These are phyloP conservation scores for Cydia splendana DNA, from an alignment of 1,140 invertebrate genomes.

Conservation along the genomic window DNA sequence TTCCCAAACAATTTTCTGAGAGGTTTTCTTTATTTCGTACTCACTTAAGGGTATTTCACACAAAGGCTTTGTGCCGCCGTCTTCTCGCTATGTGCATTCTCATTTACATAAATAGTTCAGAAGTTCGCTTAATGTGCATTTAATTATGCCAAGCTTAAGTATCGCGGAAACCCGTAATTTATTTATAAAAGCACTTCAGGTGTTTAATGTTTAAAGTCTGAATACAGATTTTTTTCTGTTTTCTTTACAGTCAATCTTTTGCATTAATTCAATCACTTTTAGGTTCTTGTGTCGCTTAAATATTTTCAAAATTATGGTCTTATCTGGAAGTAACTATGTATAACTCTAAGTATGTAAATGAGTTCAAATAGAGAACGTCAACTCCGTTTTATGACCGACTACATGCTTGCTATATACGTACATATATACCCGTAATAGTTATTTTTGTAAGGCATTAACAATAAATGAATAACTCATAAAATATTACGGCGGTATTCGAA, in stretches of 20 bases:
- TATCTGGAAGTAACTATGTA: no score
- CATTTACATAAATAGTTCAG: constrained; percentile 52
- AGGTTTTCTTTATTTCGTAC: constrained; percentile 47
- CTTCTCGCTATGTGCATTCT: constrained; percentile 40
- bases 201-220: not conserved
- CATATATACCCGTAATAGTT: no score
- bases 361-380: no score
- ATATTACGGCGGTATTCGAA: no score
- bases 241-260: not conserved
- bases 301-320: not conserved
- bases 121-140: constrained; percentile 33
- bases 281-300: not conserved
- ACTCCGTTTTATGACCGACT: no score
- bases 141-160: constrained; percentile 35
- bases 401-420: no score
- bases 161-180: constrained; percentile 3
- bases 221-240: not conserved
- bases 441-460: no score
- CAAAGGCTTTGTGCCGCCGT: constrained; percentile 48
- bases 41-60: constrained; percentile 46
- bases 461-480: no score
- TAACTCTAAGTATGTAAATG: no score
- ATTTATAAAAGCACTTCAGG: constrained; percentile 7
- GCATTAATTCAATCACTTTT: not conserved
- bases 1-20: not conserved